Evolutionary conservation across 1,140 invertebrate species (phyloP).

Genomic region (Hyles vespertilio): DNA sequence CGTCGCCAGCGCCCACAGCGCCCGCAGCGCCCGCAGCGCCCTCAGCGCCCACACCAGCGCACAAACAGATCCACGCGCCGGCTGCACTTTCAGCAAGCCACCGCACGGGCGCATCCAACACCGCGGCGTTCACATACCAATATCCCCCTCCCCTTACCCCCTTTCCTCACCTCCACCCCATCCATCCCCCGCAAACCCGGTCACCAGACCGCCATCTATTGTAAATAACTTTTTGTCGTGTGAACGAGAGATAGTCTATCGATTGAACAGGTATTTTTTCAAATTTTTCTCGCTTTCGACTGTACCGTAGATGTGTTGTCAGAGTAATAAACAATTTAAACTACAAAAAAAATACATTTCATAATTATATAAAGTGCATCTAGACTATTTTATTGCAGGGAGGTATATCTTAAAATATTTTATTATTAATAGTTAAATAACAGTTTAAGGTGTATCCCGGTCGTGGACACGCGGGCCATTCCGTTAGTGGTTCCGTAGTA

Average conservation of each 20-base stretch:
- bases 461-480: conserved; percentile 45
- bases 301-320: conserved; percentile 75
- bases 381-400: conserved; percentile 69
- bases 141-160: conserved; percentile 21
- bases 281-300: conserved; percentile 74
- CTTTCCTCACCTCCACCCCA: conserved; percentile 25
- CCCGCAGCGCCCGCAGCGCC: conserved; percentile 33
- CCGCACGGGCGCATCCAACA: conserved; percentile 26
- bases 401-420: conserved; percentile 69
- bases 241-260: conserved; percentile 72
- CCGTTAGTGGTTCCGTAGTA: conserved; percentile 32
- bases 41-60: conserved; percentile 41
- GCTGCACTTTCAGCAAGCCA: conserved; percentile 54
- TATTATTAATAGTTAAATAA: conserved; percentile 70
- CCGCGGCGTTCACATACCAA: conserved; percentile 11
- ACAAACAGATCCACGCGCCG: conserved; percentile 49
- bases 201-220: conserved; percentile 50
- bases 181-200: conserved; percentile 24
- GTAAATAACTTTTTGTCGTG: conserved; percentile 75
- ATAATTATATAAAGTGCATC: conserved; percentile 65
- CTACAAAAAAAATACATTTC: conserved; percentile 70
- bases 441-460: conserved; percentile 57
- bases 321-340: conserved; percentile 68
- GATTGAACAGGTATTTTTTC: conserved; percentile 74
- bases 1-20: conserved; percentile 17